These are phyloP conservation scores for Melanostoma scalare DNA, from an alignment of 2,888 invertebrate species.

Conservation along the genomic window DNA sequence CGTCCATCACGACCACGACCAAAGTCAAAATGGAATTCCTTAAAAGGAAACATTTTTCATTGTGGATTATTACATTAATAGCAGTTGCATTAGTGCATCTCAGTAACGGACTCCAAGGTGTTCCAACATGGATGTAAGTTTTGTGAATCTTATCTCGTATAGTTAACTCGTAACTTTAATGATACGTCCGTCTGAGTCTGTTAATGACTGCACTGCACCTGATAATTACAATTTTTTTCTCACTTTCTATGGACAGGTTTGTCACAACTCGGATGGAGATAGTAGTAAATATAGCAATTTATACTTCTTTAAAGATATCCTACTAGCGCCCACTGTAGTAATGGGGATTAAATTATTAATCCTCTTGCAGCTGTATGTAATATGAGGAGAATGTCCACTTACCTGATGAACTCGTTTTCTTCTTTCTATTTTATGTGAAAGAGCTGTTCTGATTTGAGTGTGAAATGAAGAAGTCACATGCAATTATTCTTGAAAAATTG, in stretches of 20 bases:
- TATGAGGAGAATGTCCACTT: slow-evolving; percentile 55
- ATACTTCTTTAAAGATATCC: slow-evolving; percentile 44
- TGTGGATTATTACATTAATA: slow-evolving; percentile 79
- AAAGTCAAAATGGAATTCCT: slow-evolving; percentile 79
- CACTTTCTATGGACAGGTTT: slow-evolving; percentile 58
- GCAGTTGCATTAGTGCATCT: slow-evolving; percentile 76
- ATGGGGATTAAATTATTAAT: slow-evolving; percentile 43
- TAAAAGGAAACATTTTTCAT: slow-evolving; percentile 80
- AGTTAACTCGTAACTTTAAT: slow-evolving; percentile 43
- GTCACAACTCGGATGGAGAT: slow-evolving; percentile 45
- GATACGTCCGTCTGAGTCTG: slow-evolving; percentile 22
- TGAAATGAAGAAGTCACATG: slow-evolving; percentile 35
- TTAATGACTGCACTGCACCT: slow-evolving; percentile 62
- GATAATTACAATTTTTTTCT: slow-evolving; percentile 64
- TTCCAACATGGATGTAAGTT: slow-evolving; percentile 82
- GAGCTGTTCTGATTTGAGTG: slow-evolving; percentile 28
- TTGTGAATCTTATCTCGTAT: slow-evolving; percentile 39
- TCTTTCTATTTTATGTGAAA: slow-evolving; percentile 22
- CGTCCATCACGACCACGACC: slow-evolving; percentile 68
- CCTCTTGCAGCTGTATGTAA: slow-evolving; percentile 31
- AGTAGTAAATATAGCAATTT: slow-evolving; percentile 55
- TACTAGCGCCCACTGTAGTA: slow-evolving; percentile 25
- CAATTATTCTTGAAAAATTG: slow-evolving; percentile 31
- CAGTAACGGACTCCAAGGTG: slow-evolving; percentile 79
- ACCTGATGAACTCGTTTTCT: slow-evolving; percentile 49